Base-by-base conservation (phyloP, 2,888 invertebrate species). In the Drosophila eohydei region DNA sequence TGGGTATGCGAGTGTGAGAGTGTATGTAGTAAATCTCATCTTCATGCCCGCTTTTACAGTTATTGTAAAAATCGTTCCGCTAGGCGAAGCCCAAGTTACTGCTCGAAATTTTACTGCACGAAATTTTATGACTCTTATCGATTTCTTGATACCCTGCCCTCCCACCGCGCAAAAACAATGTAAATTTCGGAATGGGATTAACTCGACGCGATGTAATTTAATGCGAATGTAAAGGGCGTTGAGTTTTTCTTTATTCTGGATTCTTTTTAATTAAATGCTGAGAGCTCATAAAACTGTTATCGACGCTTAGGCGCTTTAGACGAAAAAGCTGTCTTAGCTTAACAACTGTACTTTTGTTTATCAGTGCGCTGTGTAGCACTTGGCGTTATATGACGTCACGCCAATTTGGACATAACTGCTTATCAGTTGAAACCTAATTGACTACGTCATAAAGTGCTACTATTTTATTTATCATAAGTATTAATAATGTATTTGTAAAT, bases 41-140 rank as follows among this genome's bases (percentile, higher is more conserved):
- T 66, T 74, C 52, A 71, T 77, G 71, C 70, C 70, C 66, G 61
- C 64, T 85, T 85, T 85, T 81, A 84, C 82, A 73, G 81, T 88
- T 66, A 69, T 71, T 74, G 74, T 73, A 74, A 74, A 83, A 78
- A 71, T 56, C 41, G 48, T 62, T 58, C 68, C 54, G 48, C 70
- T 58, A 63, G 64, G 46, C 50, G 40, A 63, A 48, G 54, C 65
- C 38, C 12, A 52, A 59, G 51, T 67, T 61, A 73, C 43, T 61
- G 51, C 36, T 61, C 65, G 72, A 71, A 74, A 66, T 73, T 85
- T 63, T 68, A 79, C 76, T 83, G 71, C 80, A 73, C 65, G 72
- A 83, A 77, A 62, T 84, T 83, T 80, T 71, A 78, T 75, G 80
- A 74, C 71, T 74, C 62, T 59, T 83, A 85, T 83, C 86, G 83